Evolutionary conservation across 2,888 invertebrate genomes (phyloP).

Genomic region (Oxystoma pomonae): DNA sequence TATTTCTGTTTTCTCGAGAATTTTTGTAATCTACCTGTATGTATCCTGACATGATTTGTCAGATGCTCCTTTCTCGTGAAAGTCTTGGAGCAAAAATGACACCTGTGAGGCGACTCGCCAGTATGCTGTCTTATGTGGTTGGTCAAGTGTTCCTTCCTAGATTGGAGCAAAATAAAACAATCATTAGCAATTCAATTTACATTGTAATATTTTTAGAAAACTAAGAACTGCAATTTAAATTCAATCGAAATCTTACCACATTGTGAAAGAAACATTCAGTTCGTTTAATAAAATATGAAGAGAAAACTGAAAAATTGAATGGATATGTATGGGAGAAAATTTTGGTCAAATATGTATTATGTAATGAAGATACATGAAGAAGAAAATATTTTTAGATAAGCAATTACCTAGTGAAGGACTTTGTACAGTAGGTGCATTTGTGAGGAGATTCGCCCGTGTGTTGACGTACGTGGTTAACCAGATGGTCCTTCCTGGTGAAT

Average conservation of each 20-base stretch:
- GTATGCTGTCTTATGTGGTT: conserved; percentile 86
- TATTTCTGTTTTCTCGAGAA: background rate
- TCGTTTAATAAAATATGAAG: no score
- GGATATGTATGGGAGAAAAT: no score
- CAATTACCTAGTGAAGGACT: conserved; percentile 58
- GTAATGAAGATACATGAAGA: no score
- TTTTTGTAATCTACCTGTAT: conserved; percentile 49
- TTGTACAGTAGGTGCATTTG: conserved; percentile 72
- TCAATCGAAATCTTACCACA: no score
- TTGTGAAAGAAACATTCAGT: no score
- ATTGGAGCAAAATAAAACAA: no score
- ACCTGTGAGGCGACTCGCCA: conserved; percentile 82
- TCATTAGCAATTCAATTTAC: no score
- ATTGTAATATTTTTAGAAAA: no score
- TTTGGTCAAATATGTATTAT: no score
- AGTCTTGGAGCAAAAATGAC: conserved; percentile 79
- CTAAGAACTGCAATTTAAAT: no score
- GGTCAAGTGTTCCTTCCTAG: conserved; percentile 73
- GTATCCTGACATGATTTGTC: conserved; percentile 71
- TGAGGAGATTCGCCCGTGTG: conserved; percentile 70
- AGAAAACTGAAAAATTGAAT: no score
- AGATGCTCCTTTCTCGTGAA: conserved; percentile 85
- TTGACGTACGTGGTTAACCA: conserved; percentile 69
- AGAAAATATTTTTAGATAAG: no score
- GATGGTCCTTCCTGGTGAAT: conserved; percentile 79